A percentile compares a stretch with the other conserved stretches of the same genome.
These are phyloP conservation scores for Pelecanoides urinatrix DNA, from an alignment of 2,113 vertebrate genomes.

Conservation along the genomic window DNA sequence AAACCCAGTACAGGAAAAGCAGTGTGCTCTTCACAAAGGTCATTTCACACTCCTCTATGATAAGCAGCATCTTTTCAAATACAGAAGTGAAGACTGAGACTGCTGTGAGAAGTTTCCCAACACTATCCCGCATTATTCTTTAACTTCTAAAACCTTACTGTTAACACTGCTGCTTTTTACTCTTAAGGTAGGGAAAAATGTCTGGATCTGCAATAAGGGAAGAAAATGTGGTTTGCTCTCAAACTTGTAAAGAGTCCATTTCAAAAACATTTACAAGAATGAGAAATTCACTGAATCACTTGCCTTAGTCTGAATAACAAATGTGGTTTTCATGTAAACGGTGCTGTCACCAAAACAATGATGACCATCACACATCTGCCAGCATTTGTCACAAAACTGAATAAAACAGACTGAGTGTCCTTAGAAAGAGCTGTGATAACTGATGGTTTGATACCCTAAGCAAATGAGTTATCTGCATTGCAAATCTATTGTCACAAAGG, in stretches of 20 bases:
- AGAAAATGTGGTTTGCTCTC: neutral
- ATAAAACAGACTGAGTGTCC: slow-evolving; percentile 32
- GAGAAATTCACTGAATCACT: slow-evolving; percentile 11
- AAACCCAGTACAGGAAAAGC: neutral
- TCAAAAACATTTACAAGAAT: slow-evolving; percentile 19
- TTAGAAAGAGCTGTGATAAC: slow-evolving; percentile 37
- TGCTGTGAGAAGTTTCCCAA: neutral
- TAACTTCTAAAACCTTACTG: neutral
- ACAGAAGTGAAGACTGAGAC: neutral
- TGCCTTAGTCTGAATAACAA: slow-evolving; percentile 67
- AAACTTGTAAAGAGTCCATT: neutral
- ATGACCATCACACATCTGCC: slow-evolving; percentile 56
- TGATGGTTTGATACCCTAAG: slow-evolving; percentile 46
- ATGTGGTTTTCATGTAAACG: slow-evolving; percentile 64
- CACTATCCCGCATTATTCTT: neutral
- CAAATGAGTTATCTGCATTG: slow-evolving; percentile 47
- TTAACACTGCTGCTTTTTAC: neutral
- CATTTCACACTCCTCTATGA: neutral
- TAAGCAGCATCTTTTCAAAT: neutral
- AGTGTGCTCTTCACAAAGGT: neutral
- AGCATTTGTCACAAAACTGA: slow-evolving; percentile 38
- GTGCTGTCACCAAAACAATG: slow-evolving; percentile 30
- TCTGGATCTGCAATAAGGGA: neutral
- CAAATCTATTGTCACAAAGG: slow-evolving; percentile 36
- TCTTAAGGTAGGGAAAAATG: neutral